phyloP scores from a whole-genome alignment of 2,888 invertebrate genomes.

The Volucella inflata region DNA sequence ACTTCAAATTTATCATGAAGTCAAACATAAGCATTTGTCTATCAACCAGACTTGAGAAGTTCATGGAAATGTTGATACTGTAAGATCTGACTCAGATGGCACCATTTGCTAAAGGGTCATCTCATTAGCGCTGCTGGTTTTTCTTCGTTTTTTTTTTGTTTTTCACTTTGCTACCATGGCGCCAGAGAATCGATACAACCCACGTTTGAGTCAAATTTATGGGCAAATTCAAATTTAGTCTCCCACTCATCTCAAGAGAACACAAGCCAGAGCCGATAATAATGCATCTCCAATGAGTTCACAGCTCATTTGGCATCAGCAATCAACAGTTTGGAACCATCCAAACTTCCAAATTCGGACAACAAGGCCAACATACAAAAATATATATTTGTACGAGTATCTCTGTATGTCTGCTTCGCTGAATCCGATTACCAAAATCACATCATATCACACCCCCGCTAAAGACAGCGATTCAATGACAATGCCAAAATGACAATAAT shows the following conservation, averaged over 20 bases:
- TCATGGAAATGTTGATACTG: too few relatives aligned
- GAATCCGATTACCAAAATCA: constrained; percentile 51
- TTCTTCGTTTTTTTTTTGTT: too few relatives aligned
- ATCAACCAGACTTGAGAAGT: too few relatives aligned
- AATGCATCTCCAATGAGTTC: constrained; percentile 65
- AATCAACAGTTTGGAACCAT: constrained; percentile 41
- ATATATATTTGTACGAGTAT: background rate
- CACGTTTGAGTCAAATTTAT: constrained; percentile 28
- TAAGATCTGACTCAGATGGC: too few relatives aligned
- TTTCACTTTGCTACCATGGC: too few relatives aligned
- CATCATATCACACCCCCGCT: constrained; percentile 48
- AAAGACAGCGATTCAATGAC: constrained; percentile 1
- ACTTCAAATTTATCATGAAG: too few relatives aligned
- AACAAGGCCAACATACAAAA: constrained; percentile 50
- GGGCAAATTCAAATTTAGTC: constrained; percentile 14
- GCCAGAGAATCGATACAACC: background rate
- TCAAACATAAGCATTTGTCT: too few relatives aligned
- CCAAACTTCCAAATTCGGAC: constrained; percentile 45
- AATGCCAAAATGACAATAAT: constrained; percentile 29
- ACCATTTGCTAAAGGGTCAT: too few relatives aligned
- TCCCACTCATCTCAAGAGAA: constrained; percentile 27
- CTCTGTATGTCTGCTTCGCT: constrained; percentile 53
- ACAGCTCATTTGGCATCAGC: constrained; percentile 66
- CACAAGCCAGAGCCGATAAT: constrained; percentile 55
- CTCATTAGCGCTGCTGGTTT: too few relatives aligned